phyloP scores from a whole-genome alignment of 2,797 vertebrate species.

The Sebastes trivittatus region DNA sequence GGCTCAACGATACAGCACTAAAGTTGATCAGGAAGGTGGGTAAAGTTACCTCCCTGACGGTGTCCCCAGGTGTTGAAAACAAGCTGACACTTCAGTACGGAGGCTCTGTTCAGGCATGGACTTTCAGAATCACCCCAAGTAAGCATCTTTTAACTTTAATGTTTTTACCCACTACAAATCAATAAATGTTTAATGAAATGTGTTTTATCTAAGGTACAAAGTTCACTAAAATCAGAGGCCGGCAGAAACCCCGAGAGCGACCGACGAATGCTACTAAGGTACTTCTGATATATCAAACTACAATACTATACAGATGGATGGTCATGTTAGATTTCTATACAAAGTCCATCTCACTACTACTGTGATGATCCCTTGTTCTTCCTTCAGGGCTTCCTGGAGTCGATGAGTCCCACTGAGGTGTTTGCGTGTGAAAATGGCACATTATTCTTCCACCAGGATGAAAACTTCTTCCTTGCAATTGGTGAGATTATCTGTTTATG shows the following conservation, averaged over 20 bases:
- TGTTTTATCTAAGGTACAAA: constrained; percentile 50
- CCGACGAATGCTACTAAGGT: constrained; percentile 59
- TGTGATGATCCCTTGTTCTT: neutral
- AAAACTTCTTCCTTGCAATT: constrained; percentile 69
- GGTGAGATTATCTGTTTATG: constrained; percentile 45
- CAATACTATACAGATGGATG: neutral
- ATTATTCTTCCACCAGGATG: constrained; percentile 68
- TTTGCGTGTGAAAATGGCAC: constrained; percentile 76
- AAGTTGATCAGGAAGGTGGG: constrained; percentile 34
- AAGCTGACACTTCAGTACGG: constrained; percentile 50
- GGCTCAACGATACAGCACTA: constrained; percentile 63
- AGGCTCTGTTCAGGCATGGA: constrained; percentile 48
- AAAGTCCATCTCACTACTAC: too few relatives aligned
- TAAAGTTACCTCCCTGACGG: constrained; percentile 59
- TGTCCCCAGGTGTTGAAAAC: constrained; percentile 59
- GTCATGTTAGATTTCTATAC: neutral
- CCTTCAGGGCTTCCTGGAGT: constrained; percentile 59
- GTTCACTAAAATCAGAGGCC: constrained; percentile 48
- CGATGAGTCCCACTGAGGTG: constrained; percentile 53
- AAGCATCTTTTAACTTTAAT: constrained; percentile 8
- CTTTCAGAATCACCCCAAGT: constrained; percentile 60
- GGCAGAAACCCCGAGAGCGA: constrained; percentile 21
- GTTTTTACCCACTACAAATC: neutral
- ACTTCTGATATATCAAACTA: neutral
- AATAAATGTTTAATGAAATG: neutral